These are phyloP conservation scores for Montipora efflorescens DNA, from an alignment of 64 coral and sea anemone genomes.

Conservation along the genomic window DNA sequence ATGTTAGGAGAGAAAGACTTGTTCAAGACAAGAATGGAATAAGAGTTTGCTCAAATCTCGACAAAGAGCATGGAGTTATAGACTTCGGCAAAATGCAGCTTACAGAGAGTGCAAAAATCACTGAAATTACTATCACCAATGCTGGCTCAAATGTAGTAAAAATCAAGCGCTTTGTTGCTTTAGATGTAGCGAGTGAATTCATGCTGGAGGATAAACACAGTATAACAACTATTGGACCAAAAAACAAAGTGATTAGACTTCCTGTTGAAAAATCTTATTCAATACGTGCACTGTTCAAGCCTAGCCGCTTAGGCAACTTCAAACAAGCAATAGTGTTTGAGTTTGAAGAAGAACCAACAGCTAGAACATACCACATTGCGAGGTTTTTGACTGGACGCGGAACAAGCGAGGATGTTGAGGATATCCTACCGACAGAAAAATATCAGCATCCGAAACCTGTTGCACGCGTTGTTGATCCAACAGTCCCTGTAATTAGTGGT, in stretches of 20 bases:
- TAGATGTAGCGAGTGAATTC: slow-evolving; percentile 59
- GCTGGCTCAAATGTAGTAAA: slow-evolving; percentile 18
- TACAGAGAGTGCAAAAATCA: slow-evolving; percentile 53
- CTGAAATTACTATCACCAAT: slow-evolving; percentile 68
- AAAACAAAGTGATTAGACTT: slow-evolving; percentile 51
- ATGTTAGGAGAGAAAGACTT: slow-evolving; percentile 19
- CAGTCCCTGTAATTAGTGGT: slow-evolving; percentile 51
- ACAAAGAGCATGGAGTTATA: slow-evolving; percentile 54
- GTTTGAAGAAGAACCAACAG: slow-evolving; percentile 55
- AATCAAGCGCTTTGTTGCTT: slow-evolving; percentile 58
- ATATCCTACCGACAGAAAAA: slow-evolving; percentile 45
- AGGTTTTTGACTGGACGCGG: slow-evolving; percentile 64
- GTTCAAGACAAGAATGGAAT: slow-evolving; percentile 64
- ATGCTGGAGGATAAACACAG: slow-evolving; percentile 63
- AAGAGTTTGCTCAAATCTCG: slow-evolving; percentile 56
- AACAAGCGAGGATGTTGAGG: slow-evolving; percentile 56
- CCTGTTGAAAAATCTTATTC: slow-evolving; percentile 34
- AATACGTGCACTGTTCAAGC: slow-evolving; percentile 66
- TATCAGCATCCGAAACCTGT: slow-evolving; percentile 67
- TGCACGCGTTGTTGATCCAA: slow-evolving; percentile 64
- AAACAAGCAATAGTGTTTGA: slow-evolving; percentile 75
- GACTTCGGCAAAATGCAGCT: slow-evolving; percentile 65
- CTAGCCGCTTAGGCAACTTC: slow-evolving; percentile 52
- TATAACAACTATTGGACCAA: slow-evolving; percentile 19
- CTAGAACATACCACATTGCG: slow-evolving; percentile 49